Base-by-base conservation (phyloP, 53 echinoderm and acorn worm species). In the Holothuria leucospilota region DNA sequence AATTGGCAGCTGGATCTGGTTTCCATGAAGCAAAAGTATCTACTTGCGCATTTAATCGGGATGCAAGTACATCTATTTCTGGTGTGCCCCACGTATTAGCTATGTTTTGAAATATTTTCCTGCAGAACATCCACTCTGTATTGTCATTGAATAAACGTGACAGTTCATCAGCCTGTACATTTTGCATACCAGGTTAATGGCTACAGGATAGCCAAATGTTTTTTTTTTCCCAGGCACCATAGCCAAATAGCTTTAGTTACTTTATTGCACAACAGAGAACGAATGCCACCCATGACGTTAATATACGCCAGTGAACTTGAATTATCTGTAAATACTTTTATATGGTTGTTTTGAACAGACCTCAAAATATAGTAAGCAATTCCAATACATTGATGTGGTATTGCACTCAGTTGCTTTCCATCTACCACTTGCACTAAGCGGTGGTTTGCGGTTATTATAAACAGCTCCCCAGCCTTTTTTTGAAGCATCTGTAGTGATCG, bases 361-460 rank as follows among this genome's bases (percentile, higher is more conserved):
- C 67, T 23, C 6, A 66, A 25, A 66, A 66, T 66, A 66, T 66
- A 25, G 67, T 23, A 25, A 66, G 67, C 67, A 66, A 13, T 25
- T 66, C 67, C 67, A 66, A 66, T 13, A 66, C 67, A 66, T 66
- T 66, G 27, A 66, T 66, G 27, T 66, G 67, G 27, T 20, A 66
- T 25, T 66, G 25, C 27, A 23, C 67, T 66, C 67, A 6, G 25
- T 28, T 66, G 27, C 67, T 25, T n/a, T 25, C 67, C 67, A 66
- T 66, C n/a, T n/a, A n/a, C n/a, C n/a, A n/a, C n/a, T n/a, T n/a
- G n/a, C n/a, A n/a, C n/a, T n/a, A n/a, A n/a, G 67, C 11, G 67
- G 21, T 25, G 67, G 67, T 25, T 25, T 66, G 67, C 24, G 13
- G 24, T 23, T 6, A 25, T 66, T 66, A n/a, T n/a, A n/a, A n/a